Conservation (phyloP, 2,113 vertebrate species). For the Tachysurus fulvidraco region DNA sequence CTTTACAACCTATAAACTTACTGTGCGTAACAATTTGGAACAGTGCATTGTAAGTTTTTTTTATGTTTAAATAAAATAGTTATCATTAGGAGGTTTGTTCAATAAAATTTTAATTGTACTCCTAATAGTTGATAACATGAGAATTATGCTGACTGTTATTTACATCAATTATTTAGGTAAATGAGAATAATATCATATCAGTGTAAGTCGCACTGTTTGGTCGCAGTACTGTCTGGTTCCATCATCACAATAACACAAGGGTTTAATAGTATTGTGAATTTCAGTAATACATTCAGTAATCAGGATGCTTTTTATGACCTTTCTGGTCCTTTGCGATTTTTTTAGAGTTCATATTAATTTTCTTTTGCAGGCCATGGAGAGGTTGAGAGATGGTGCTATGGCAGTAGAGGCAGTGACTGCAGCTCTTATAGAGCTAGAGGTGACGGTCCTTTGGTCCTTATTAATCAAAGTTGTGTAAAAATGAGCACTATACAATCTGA, state of each 20-base stretch:
- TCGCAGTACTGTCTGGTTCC: too few relatives aligned
- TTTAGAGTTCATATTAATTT: background rate
- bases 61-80: too few relatives aligned
- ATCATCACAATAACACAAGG: background rate
- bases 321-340: background rate
- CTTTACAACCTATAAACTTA: too few relatives aligned
- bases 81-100: too few relatives aligned
- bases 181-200: too few relatives aligned
- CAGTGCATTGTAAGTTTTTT: too few relatives aligned
- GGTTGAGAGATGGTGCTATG: constrained; percentile 89
- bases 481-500: background rate
- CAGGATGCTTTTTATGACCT: background rate
- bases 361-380: constrained; percentile 88
- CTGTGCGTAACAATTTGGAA: too few relatives aligned
- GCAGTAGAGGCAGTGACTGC: constrained; percentile 95
- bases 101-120: too few relatives aligned
- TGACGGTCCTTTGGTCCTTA: constrained; percentile 49
- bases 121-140: too few relatives aligned
- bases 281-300: background rate
- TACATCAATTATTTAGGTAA: too few relatives aligned
- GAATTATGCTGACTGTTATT: too few relatives aligned
- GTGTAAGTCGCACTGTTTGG: too few relatives aligned
- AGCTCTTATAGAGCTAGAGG: constrained; percentile 96
- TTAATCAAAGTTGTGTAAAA: background rate
- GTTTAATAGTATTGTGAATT: background rate